Evolutionary conservation across 2,888 invertebrate species (phyloP).

Genomic region (Campoplex nolae): DNA sequence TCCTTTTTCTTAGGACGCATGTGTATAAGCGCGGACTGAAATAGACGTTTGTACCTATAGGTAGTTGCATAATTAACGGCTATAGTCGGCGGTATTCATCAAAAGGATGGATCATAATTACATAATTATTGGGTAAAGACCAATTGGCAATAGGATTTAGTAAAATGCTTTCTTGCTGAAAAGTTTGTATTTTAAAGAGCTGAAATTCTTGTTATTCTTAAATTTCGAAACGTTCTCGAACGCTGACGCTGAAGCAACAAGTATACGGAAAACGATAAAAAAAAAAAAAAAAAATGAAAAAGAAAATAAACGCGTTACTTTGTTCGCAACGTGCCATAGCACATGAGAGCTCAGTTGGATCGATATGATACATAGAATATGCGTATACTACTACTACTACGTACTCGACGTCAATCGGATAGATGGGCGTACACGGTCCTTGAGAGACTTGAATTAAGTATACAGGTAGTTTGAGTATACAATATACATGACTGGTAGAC

Average conservation of each 20-base stretch:
- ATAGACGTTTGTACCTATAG: not conserved
- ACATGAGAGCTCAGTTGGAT: slow-evolving; percentile 24
- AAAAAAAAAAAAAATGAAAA: not conserved
- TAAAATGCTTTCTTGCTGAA: not conserved
- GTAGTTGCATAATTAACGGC: not conserved
- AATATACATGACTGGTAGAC: slow-evolving; percentile 27
- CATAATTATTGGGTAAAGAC: not conserved
- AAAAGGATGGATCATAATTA: not conserved
- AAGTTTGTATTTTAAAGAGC: not conserved
- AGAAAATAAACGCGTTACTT: not conserved
- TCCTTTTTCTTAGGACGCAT: not conserved
- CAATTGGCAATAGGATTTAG: not conserved
- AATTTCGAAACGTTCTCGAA: not conserved
- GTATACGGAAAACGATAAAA: not conserved
- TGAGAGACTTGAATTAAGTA: slow-evolving; percentile 57
- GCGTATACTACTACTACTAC: not conserved
- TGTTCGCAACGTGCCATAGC: slow-evolving; percentile 10
- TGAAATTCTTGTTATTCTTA: not conserved
- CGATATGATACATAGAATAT: slow-evolving; percentile 50
- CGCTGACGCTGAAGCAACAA: not conserved
- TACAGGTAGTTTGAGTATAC: slow-evolving; percentile 35
- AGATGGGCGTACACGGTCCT: slow-evolving; percentile 53
- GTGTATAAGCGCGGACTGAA: not conserved
- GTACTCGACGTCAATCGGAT: slow-evolving; percentile 21
- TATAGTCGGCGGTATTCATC: not conserved